Evolutionary conservation across 1,140 invertebrate genomes (phyloP).

Genomic region (Batillaria attramentaria): DNA sequence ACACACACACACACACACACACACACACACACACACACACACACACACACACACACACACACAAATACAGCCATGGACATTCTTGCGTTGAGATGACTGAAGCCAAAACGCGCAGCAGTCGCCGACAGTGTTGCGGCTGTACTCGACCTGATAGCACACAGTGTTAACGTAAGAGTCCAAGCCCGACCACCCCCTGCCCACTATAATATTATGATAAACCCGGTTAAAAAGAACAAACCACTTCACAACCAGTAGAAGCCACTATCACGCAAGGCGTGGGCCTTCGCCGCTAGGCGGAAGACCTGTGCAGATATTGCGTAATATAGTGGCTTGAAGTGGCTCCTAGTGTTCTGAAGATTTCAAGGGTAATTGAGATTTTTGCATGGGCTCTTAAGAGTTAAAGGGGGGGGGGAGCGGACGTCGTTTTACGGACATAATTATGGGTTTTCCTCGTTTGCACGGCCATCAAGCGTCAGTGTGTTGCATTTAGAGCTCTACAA

Average conservation of each 20-base stretch:
- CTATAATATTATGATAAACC: neutral
- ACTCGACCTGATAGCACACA: neutral
- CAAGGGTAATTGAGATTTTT: no score
- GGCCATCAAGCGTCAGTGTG: no score
- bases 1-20: slow-evolving; percentile 25
- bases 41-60: neutral
- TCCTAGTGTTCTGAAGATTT: no score
- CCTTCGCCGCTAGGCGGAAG: no score
- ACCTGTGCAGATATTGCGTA: no score
- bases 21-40: neutral
- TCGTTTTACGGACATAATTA: no score
- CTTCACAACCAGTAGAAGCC: neutral
- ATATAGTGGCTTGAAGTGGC: no score
- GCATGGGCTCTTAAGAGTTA: no score
- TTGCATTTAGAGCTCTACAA: no score
- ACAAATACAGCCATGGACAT: neutral
- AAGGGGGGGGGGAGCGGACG: no score
- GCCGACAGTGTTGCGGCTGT: neutral
- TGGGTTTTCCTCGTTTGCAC: no score
- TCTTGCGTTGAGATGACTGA: neutral
- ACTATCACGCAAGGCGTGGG: no score
- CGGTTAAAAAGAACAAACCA: neutral
- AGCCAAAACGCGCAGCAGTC: neutral
- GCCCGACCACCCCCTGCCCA: neutral
- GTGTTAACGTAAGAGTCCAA: neutral